Evolutionary conservation across 2,113 vertebrate species (phyloP).

Genomic region (Ammospiza nelsoni): DNA sequence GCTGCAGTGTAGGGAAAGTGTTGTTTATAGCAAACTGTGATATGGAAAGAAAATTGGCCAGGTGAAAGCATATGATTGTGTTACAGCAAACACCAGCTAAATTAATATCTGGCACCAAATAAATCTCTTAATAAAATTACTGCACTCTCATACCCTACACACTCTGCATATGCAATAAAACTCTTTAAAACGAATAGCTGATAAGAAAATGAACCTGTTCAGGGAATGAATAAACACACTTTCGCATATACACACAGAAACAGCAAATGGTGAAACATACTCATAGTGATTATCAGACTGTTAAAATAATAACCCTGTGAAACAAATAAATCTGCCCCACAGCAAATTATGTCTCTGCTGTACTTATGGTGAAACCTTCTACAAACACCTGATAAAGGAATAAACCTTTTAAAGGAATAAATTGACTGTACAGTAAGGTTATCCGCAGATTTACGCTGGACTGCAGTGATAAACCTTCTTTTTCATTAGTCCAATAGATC

Average conservation of each 20-base stretch:
- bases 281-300: conserved; percentile 64
- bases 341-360: conserved; percentile 56
- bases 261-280: conserved; percentile 73
- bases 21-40: conserved; percentile 50
- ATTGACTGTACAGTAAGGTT: conserved; percentile 77
- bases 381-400: conserved; percentile 72
- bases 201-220: conserved; percentile 65
- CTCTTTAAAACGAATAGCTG: conserved; percentile 52
- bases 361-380: conserved; percentile 65
- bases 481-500: conserved; percentile 78
- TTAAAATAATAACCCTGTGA: conserved; percentile 66
- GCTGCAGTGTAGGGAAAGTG: not conserved
- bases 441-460: conserved; percentile 70
- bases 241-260: conserved; percentile 46
- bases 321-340: conserved; percentile 63
- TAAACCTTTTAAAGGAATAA: conserved; percentile 78
- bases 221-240: conserved; percentile 59
- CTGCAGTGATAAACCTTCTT: conserved; percentile 72
- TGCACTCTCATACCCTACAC: conserved; percentile 20
- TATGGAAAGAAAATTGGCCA: conserved; percentile 60
- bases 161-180: conserved; percentile 62
- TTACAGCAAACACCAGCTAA: conserved; percentile 37
- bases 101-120: conserved; percentile 55
- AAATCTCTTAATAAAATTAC: conserved; percentile 72
- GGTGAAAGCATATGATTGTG: conserved; percentile 49